Base-by-base conservation (phyloP, 2,888 invertebrate genomes). In the Lepidocyrtinus sp. region DNA sequence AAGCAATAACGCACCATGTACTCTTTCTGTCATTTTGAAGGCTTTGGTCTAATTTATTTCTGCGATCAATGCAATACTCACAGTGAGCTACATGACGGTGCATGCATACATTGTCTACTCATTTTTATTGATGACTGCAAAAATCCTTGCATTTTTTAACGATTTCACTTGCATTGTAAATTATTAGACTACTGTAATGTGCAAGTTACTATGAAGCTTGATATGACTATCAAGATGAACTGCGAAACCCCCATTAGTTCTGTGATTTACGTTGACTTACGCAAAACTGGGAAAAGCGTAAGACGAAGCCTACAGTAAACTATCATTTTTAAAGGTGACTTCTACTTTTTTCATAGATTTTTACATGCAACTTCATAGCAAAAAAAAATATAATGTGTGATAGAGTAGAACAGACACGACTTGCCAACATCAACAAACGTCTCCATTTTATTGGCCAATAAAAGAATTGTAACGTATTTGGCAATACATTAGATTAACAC, bases 401-500 rank as follows among this genome's bases (percentile, higher is more conserved):
- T n/a, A 50, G 50, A 50, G n/a, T 50, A 50, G 50, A 50, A 2
- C 15, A 7, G 50, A 36, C 36, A 12, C 17, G 36, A 36, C 36
- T 50, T 50, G 50, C 5, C 50, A 50, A 17, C 36, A 5, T 7
- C n/a, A n/a, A n/a, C n/a, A n/a, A n/a, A n/a, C n/a, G 15, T 17
- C 50, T 50, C 17, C 50, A 50, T 7, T 50, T 50, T 50, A 50
- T 50, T 50, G 50, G 17, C 50, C 50, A 50, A 50, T 50, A 50
- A 50, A 50, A 12, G 50, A 50, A 12, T 50, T 17, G 50, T 50
- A 50, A 50, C 2, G 50, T 50, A 50, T 50, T 50, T 50, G 50
- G 50, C 50, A 50, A 50, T 50, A 17, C 50, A 50, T 50, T 7
- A 50, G 50, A 50, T 50, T 68, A 75, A n/a, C 68, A 62, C 27